phyloP scores from a whole-genome alignment of 2,113 vertebrate species.

The Vidua chalybeata region DNA sequence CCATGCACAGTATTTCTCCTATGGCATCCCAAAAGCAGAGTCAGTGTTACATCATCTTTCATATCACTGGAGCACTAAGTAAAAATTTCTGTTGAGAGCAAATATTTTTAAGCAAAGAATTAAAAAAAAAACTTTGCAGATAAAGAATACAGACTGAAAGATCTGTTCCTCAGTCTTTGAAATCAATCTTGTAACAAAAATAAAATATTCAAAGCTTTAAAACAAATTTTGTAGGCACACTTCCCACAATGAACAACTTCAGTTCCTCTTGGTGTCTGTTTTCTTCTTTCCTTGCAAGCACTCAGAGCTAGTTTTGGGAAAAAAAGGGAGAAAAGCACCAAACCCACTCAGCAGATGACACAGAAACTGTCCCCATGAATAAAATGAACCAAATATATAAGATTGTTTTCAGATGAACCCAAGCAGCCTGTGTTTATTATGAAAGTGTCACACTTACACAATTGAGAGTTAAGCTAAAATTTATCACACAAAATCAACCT shows the following conservation, averaged over 20 bases:
- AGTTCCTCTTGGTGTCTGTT: background rate
- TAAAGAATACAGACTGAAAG: background rate
- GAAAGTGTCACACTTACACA: background rate
- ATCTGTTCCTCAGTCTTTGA: background rate
- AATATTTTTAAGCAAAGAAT: background rate
- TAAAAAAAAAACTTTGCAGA: background rate
- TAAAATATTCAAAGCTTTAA: background rate
- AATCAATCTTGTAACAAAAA: background rate
- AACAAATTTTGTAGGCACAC: background rate
- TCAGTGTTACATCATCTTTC: background rate
- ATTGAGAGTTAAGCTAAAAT: background rate
- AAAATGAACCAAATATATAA: background rate
- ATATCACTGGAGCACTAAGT: background rate
- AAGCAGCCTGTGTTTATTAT: background rate
- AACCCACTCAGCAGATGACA: conserved; percentile 51
- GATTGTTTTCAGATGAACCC: background rate
- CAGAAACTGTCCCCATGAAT: background rate
- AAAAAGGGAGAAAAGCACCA: background rate
- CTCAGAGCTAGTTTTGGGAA: background rate
- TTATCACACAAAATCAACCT: background rate
- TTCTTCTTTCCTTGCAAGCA: background rate
- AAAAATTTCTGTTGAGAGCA: background rate
- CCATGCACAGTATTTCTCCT: background rate
- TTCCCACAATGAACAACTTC: background rate
- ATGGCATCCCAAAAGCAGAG: background rate